Conservation (phyloP, 2,888 invertebrate species). For the Hydriomena furcata region DNA sequence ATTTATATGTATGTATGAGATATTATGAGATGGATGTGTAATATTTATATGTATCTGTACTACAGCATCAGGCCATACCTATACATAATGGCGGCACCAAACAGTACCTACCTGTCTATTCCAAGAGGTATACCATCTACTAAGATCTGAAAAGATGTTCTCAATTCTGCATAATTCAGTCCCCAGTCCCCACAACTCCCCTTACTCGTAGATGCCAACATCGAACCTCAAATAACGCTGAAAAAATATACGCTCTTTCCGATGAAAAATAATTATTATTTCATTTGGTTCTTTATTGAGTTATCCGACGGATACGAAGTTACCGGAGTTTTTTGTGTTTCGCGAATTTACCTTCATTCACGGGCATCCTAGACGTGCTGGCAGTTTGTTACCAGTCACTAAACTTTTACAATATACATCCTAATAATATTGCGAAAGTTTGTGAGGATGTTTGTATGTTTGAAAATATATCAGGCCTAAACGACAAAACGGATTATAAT, state of each 20-base stretch:
- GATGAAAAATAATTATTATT: conserved; percentile 43
- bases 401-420: neutral
- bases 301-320: conserved; percentile 36
- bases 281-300: conserved; percentile 43
- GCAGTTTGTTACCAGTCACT: neutral
- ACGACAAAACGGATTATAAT: no score
- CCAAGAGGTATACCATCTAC: neutral
- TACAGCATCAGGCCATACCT: no score
- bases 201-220: conserved; percentile 37
- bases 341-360: conserved; percentile 35
- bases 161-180: conserved; percentile 39
- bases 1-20: no score
- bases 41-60: no score
- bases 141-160: neutral
- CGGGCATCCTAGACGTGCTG: conserved; percentile 1
- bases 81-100: no score
- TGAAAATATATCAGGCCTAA: no score
- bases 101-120: no score
- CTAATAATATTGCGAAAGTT: no score
- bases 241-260: conserved; percentile 36
- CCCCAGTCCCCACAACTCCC: conserved; percentile 31
- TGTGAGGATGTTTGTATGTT: no score
- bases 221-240: conserved; percentile 33
- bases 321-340: conserved; percentile 34
- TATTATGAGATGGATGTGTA: no score